Evolutionary conservation across 2,113 vertebrate species (phyloP), one percentile per base, ranked within the genome.

Genomic region (Coturnix japonica): DNA sequence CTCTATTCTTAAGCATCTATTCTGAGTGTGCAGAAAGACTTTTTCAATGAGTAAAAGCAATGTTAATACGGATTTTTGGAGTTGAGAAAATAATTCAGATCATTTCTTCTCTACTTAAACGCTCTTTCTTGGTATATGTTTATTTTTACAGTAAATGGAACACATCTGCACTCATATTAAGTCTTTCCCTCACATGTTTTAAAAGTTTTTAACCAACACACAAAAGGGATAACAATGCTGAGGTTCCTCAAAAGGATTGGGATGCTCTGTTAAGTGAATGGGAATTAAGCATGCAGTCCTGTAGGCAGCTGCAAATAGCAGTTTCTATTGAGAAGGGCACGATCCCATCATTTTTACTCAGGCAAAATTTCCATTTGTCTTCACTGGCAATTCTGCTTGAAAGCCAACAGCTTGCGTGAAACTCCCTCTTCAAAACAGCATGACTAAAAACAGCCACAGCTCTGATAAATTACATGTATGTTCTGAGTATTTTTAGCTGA

Each of bases 301-400:
- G 80, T 37, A 91, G 92, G 86, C 93, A 93, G 83, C 83, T 93
- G 86, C 88, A 95, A 95, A 95, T 57, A 91, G 2, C 88, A 78
- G n/a, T 88, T 88, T 91, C 85, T 85, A 73, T 79, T 72, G 61
- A 84, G 90, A 70, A 91, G 90, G 86, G 74, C 90, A 81, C 8
- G 63, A 95, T 93, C 89, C 83, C 0, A 0, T 89, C 88, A 90
- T 76, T 95, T 94, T 93, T 26, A 73, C 31, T 72, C 61, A 57
- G 76, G 65, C 73, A 94, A 85, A 93, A 94, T 81, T 94, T 95
- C 83, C 83, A 79, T 94, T 96, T 89, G 66, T 84, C 90, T 93
- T 94, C 86, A 65, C 54, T 8, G 20, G 83, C 43, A 88, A 79
- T 84, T 76, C 81, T 81, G 70, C 91, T 81, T 88, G 83, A 95